phyloP scores from a whole-genome alignment of 1,140 invertebrate genomes.

The Drosophila albomicans region DNA sequence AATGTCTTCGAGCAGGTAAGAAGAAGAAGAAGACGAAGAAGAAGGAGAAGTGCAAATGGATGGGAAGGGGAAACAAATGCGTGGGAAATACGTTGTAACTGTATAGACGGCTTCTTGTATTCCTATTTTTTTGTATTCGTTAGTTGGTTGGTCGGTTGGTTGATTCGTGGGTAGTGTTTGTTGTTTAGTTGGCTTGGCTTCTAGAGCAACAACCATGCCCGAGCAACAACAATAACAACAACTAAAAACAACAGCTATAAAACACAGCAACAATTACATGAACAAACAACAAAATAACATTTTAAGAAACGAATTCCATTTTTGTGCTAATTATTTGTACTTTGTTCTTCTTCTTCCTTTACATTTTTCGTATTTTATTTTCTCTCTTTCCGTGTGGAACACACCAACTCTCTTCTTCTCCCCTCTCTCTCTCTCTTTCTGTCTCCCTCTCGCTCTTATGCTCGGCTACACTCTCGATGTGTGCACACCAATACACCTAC shows the following conservation, averaged over 20 bases:
- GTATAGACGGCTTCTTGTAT: constrained; percentile 1
- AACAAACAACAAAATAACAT: constrained; percentile 18
- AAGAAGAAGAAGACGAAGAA: background rate
- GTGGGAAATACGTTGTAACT: too few relatives aligned
- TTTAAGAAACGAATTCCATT: constrained; percentile 31
- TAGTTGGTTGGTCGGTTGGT: too few relatives aligned
- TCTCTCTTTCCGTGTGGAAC: constrained; percentile 17
- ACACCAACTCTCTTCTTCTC: constrained; percentile 7
- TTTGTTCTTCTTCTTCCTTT: constrained; percentile 54
- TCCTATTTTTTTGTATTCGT: background rate
- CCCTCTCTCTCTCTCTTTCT: constrained; percentile 4
- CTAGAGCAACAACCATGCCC: constrained; percentile 31
- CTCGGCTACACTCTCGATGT: constrained; percentile 18
- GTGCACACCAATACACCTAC: constrained; percentile 25
- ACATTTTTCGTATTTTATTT: constrained; percentile 34
- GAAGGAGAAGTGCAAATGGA: background rate
- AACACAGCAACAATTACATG: background rate
- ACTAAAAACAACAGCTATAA: background rate
- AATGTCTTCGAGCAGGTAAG: constrained; percentile 85
- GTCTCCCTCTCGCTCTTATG: background rate
- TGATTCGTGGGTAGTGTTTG: constrained; percentile 4
- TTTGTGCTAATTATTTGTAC: constrained; percentile 69
- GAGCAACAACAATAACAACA: constrained; percentile 4
- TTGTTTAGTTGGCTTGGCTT: constrained; percentile 38
- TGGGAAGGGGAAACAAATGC: background rate